Evolutionary conservation across 2,113 vertebrate genomes (phyloP).

Genomic region (Xenopus laevis): DNA sequence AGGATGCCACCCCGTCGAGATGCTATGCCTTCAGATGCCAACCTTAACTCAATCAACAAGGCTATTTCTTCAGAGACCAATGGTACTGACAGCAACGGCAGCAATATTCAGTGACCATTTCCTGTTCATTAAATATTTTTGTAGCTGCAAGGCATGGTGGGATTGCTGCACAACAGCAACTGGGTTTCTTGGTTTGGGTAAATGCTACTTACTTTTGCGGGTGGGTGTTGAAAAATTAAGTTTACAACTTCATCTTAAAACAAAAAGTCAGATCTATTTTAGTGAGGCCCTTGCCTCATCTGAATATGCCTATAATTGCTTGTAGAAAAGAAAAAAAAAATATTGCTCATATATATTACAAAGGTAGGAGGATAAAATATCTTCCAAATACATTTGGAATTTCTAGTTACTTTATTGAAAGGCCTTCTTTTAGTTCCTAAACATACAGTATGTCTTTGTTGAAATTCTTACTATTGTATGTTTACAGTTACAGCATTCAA

Average conservation of each 20-base stretch:
- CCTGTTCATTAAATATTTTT: conserved; percentile 51
- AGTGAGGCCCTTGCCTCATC: conserved; percentile 77
- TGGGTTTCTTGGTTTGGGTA: conserved; percentile 75
- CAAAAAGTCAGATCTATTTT: conserved; percentile 72
- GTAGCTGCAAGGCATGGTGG: conserved; percentile 66
- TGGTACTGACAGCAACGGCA: conserved; percentile 91
- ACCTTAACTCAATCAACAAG: conserved; percentile 98
- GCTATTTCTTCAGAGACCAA: conserved; percentile 94
- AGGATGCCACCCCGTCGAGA: conserved; percentile 95
- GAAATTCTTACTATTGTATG: conserved; percentile 98
- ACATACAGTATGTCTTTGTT: conserved; percentile 82
- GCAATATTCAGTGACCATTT: conserved; percentile 90
- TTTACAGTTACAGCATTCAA: conserved; percentile 99
- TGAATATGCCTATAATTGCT: conserved; percentile 92
- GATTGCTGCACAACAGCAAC: conserved; percentile 62
- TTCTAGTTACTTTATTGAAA: conserved; percentile 70
- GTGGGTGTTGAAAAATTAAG: conserved; percentile 69
- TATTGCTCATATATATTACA: conserved; percentile 67
- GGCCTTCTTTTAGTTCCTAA: conserved; percentile 90
- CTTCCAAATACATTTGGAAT: conserved; percentile 69
- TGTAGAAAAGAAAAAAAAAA: conserved; percentile 71
- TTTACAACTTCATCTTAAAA: conserved; percentile 74
- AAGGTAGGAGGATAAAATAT: conserved; percentile 69
- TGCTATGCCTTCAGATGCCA: conserved; percentile 84
- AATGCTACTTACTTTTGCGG: conserved; percentile 76